Percentiles rank a stretch among this genome's conserved stretches.
These are phyloP conservation scores for Hirundichthys speculiger DNA, from an alignment of 2,113 vertebrate genomes.

Conservation along the genomic window DNA sequence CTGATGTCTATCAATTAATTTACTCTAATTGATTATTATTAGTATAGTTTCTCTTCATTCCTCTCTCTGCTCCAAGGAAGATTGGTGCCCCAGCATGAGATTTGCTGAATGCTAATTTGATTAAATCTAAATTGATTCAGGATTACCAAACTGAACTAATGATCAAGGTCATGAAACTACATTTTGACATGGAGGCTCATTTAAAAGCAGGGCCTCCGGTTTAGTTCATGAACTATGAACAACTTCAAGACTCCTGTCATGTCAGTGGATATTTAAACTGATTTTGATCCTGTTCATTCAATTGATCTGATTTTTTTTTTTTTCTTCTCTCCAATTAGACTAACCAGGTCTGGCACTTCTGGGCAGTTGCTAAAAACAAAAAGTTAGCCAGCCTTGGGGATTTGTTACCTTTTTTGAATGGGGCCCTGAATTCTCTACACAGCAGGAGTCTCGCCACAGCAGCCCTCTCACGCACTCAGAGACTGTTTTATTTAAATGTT, in stretches of 20 bases:
- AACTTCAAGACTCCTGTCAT: not conserved
- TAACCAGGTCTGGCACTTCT: too few relatives aligned
- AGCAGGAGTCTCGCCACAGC: conserved; percentile 10
- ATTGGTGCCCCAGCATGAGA: not conserved
- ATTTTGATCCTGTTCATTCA: too few relatives aligned
- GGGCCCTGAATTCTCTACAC: too few relatives aligned
- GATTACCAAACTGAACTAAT: conserved; percentile 4
- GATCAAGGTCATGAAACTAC: not conserved
- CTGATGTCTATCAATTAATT: not conserved
- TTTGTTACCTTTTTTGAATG: too few relatives aligned
- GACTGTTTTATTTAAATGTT: conserved; percentile 23
- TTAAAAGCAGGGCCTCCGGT: not conserved
- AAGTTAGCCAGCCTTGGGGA: too few relatives aligned
- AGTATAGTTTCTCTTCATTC: too few relatives aligned
- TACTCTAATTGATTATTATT: not conserved
- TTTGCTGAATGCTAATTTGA: not conserved
- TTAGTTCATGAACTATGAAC: not conserved
- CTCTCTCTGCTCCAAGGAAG: too few relatives aligned
- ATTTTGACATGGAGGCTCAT: not conserved
- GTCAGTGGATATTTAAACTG: not conserved
- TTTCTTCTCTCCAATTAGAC: too few relatives aligned
- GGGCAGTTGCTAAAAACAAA: too few relatives aligned
- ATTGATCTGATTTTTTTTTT: too few relatives aligned
- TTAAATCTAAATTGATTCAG: not conserved
- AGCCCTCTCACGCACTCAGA: conserved; percentile 2